Base-by-base conservation (phyloP, 1,140 invertebrate species). In the Apis mellifera region DNA sequence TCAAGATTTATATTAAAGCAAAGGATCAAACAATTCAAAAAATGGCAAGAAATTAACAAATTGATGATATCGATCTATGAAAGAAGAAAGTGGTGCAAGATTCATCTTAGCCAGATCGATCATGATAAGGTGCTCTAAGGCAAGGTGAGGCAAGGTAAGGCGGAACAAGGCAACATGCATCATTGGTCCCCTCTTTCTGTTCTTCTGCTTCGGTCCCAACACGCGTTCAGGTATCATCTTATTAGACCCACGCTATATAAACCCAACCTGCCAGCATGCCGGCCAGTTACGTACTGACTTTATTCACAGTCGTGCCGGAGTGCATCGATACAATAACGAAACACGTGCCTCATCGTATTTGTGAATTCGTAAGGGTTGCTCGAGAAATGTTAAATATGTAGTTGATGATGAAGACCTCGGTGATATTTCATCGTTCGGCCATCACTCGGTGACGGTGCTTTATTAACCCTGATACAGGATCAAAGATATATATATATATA, bases 171-270 rank as follows among this genome's bases (percentile, higher is more conserved):
- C 74, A 69, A 89, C 69, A 57, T 55, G 73, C 60, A 66, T 78
- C 79, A 74, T 82, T 55, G 78, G 78, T 77, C 83, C 73, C 87
- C 77, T 54, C 80, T 86, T 84, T 80, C 81, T 84, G 52, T 66
- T 55, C 76, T 69, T 74, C 64, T 64, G 59, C 86, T 70, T 73
- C 82, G 85, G 69, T 66, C 72, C 82, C 87, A 70, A 77, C 60
- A 62, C 88, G 72, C 82, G 80, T 84, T 82, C 91, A 91, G 91
- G 92, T 92, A 93, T 93, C 92, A 92, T 93, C 93, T 94, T 93
- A 94, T 94, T 94, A 94, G 90, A 88, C 90, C 88, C 90, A 89
- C 89, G 90, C 93, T 94, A 94, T 94, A 94, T 94, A 94, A 94
- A 94, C 93, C 91, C 91, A 91, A 90, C 89, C 85, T 87, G 84